Evolutionary conservation across 2,888 invertebrate genomes (phyloP), one percentile per base, ranked within the genome.

Genomic region (Dasypogon diadema): DNA sequence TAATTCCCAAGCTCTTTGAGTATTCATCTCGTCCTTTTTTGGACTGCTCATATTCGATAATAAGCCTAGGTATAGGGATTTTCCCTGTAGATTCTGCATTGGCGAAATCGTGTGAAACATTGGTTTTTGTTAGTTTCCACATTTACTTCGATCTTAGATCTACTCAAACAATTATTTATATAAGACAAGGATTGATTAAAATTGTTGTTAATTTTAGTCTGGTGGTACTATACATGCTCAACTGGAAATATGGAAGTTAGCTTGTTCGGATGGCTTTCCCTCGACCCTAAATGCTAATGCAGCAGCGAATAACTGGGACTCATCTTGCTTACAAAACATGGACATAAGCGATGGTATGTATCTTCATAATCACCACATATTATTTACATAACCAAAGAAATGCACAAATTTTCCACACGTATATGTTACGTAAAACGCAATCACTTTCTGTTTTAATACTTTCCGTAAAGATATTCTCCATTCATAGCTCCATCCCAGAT

Each of bases 221-320:
- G 96, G 96, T 60, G 92, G 93, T 84, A 93, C 93, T 81, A 86
- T 97, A 79, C 92, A 93, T 85, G 95, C 96, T 24, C 95, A 95
- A 83, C 87, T 97, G 82, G 96, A 96, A 85, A 94, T 97, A 81
- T 97, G 96, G 96, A 95, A 94, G 86, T 93, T 93, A 77, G 93
- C 94, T 6, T 88, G 91, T 80, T 89, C 90, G 79, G 89, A 90
- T 84, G 86, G 90, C 87, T 83, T 89, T 84, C 87, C 84, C 83
- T 80, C 89, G 86, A 80, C 16, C 18, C 37, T 87, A 18, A 76
- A 84, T 68, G 82, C 85, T 4, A 82, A 83, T 60, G 82, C 83
- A 46, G 84, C 85, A 84, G 83, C 83, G 56, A 75, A 75, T 54
- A 77, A 55, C 26, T 76, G 77, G 55, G 60, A 75, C 48, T 34